Evolutionary conservation across 2,888 invertebrate species (phyloP), one percentile per base, ranked within the genome.

Genomic region (Graphium colonna): DNA sequence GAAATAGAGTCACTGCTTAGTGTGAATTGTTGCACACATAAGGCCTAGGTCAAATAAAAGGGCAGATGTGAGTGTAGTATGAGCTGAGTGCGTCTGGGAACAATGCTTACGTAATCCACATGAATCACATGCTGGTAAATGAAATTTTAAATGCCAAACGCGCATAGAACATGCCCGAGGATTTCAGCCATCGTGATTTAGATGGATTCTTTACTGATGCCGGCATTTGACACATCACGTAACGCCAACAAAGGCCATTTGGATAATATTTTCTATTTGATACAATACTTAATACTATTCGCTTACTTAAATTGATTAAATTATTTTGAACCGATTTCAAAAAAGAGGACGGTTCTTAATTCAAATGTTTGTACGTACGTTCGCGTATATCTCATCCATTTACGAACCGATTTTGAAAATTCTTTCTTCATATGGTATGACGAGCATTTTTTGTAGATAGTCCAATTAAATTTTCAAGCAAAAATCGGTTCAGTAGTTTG

Each of bases 51-150:
- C 55, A 47, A 38, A 38, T 33, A n/a, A 40, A 48, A 54, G 54
- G 54, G 48, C 48, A 43, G n/a, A 9, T n/a, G 21, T 33, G 41
- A 42, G 42, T 12, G 45, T 26, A 33, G 28, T 26, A n/a, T 18
- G 16, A 15, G 36, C 15, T 36, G 17, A 15, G 8, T 17, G 36
- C 47, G 43, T 44, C 53, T 48, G 44, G 38, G 49, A 54, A 41
- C 49, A 54, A 49, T 40, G 45, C 47, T 54, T 54, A 49, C 54
- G 54, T 54, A 54, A 45, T 54, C 48, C 31, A 54, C 44, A 44
- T 54, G 54, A 49, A 40, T 54, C 49, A 49, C 44, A 36, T 21
- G 46, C 49, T 45, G 40, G 49, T 45, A 45, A 49, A 53, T 52
- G 42, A 47, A 52, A 47, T 47, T 33, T 42, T 36, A 52, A 52